Conservation (phyloP, 2,888 invertebrate genomes). For the Acronicta alni region DNA sequence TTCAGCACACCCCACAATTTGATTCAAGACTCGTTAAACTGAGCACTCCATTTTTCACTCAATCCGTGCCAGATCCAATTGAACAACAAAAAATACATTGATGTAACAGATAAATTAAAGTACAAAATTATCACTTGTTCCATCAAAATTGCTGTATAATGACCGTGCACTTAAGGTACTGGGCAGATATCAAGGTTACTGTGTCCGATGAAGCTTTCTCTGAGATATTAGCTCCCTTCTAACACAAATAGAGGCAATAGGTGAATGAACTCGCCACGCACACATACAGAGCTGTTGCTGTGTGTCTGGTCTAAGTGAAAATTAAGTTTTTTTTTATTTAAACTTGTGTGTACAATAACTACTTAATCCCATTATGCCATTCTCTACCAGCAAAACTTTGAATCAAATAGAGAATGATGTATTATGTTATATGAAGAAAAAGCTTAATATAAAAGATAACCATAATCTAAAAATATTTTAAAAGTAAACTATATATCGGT, state of each 20-base stretch:
- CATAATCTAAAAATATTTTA: no score
- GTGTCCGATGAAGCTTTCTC: conserved; percentile 30
- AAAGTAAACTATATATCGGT: no score
- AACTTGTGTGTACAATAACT: no score
- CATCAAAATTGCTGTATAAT: conserved; percentile 32
- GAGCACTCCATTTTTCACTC: conserved; percentile 3
- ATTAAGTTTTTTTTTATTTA: not conserved
- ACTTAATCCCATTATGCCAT: no score
- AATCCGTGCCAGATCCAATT: not conserved
- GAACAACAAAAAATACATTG: no score
- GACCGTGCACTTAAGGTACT: conserved; percentile 31
- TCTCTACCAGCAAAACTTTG: no score
- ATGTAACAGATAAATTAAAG: not conserved
- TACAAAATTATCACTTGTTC: conserved; percentile 28
- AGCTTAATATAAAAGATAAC: no score
- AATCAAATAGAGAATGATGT: no score
- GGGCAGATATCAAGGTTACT: conserved; percentile 42
- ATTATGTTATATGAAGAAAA: no score
- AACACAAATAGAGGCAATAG: conserved; percentile 44
- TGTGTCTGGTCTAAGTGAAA: conserved; percentile 40
- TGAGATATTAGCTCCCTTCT: conserved; percentile 45
- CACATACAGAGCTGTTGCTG: conserved; percentile 23
- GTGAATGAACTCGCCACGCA: conserved; percentile 52
- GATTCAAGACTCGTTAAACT: not conserved
- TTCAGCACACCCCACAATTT: not conserved